Base-by-base conservation (phyloP, 2,888 invertebrate genomes). In the Nasonovia ribisnigri region DNA sequence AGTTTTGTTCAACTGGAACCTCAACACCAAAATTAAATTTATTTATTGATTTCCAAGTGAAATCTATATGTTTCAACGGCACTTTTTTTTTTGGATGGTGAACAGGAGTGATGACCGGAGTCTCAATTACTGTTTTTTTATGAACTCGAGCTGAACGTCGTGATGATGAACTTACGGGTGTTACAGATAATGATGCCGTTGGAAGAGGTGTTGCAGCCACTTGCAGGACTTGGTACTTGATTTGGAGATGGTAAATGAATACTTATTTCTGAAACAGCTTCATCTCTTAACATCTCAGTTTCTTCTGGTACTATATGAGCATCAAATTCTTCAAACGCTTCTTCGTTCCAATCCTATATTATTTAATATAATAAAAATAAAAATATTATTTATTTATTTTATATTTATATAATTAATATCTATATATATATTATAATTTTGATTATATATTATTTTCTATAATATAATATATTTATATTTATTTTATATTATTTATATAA, bases 391-490 rank as follows among this genome's bases (percentile, higher is more conserved):
- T 60, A 29, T 60, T 60, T 60, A 60, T 60, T 60, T 26, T 57
- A 57, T 24, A 57, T 57, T 60, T 60, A 29, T 60, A 60, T 60
- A 60, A 29, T 29, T 60, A 60, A 60, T 60, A 29, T 60, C 26
- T 57, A 57, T n/a, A 60, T 60, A 60, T 60, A 60, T 29, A 60
- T 60, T 60, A 60, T 60, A 60, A 67, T 67, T 67, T 67, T 67
- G n/a, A 67, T 67, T 67, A n/a, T 67, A 67, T 67, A 67, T 67
- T n/a, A 67, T 67, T 67, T 67, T 67, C 67, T 67, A 67, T 67
- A 67, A 13, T 67, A 67, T 67, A 67, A 67, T n/a, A 67, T 67
- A 67, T 67, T 67, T 67, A n/a, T 67, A n/a, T 67, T 67, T 67
- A 67, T 67, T 67, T 67, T 67, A n/a, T 67, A 67, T 67, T 67